Conservation (phyloP, 1,140 invertebrate species). For the Drosophila triauraria region DNA sequence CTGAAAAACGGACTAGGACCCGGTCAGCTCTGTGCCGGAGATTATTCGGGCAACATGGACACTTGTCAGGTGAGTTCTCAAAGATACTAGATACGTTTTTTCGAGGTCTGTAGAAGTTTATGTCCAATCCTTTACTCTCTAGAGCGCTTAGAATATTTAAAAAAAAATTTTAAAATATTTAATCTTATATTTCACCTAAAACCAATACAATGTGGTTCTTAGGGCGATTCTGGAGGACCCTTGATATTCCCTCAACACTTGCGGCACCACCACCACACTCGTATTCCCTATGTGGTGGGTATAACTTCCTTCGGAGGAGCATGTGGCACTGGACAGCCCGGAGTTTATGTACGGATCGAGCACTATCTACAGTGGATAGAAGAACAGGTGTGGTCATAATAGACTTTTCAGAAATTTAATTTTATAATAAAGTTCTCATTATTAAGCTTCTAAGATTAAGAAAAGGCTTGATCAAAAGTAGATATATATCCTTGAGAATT, state of each 20-base stretch:
- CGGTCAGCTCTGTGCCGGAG: conserved; percentile 89
- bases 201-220: neutral
- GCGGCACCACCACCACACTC: conserved; percentile 85
- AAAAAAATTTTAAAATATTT: neutral
- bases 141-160: neutral
- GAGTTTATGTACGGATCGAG: conserved; percentile 88
- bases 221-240: conserved; percentile 89
- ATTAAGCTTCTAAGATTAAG: neutral
- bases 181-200: neutral
- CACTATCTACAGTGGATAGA: conserved; percentile 89
- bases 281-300: conserved; percentile 90
- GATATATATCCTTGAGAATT: neutral
- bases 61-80: conserved; percentile 87
- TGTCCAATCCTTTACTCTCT: too few relatives aligned
- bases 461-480: too few relatives aligned
- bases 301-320: conserved; percentile 92
- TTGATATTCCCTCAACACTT: conserved; percentile 87
- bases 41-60: conserved; percentile 89
- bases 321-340: conserved; percentile 90
- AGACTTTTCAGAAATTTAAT: neutral
- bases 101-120: too few relatives aligned
- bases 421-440: neutral
- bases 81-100: too few relatives aligned
- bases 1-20: conserved; percentile 34
- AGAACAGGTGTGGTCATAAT: conserved; percentile 53